Evolutionary conservation across 2,113 vertebrate species (phyloP).

Genomic region (Xiphias gladius): DNA sequence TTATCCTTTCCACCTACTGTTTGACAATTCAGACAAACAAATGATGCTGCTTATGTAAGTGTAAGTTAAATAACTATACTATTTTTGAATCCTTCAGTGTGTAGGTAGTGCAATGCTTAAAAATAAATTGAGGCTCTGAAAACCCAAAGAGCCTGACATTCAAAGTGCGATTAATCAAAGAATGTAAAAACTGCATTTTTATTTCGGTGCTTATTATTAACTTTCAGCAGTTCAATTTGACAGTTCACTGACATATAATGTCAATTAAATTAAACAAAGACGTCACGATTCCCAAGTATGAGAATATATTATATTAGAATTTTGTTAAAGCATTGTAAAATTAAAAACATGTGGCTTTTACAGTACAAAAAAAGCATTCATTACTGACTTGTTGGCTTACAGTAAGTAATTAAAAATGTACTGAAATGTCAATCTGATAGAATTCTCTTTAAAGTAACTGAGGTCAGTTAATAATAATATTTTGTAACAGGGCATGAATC

Average conservation of each 20-base stretch:
- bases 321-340: not conserved
- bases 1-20: slow-evolving; percentile 23
- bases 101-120: not conserved
- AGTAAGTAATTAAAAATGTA: not conserved
- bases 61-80: not conserved
- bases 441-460: not conserved
- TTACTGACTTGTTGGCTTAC: not conserved
- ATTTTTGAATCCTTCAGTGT: not conserved
- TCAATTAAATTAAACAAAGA: not conserved
- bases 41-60: not conserved
- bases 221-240: not conserved
- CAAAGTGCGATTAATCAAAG: not conserved
- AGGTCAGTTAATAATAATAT: not conserved
- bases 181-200: not conserved
- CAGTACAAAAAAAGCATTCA: not conserved
- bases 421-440: not conserved
- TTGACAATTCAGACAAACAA: not conserved
- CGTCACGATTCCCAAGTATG: not conserved
- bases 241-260: no score
- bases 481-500: slow-evolving; percentile 7
- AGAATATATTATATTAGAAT: no score
- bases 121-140: not conserved
- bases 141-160: not conserved
- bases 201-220: not conserved
- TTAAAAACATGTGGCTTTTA: not conserved